Evolutionary conservation across 2,888 invertebrate genomes (phyloP), one percentile per base, ranked within the genome.

Genomic region (Caenorhabditis sp.): DNA sequence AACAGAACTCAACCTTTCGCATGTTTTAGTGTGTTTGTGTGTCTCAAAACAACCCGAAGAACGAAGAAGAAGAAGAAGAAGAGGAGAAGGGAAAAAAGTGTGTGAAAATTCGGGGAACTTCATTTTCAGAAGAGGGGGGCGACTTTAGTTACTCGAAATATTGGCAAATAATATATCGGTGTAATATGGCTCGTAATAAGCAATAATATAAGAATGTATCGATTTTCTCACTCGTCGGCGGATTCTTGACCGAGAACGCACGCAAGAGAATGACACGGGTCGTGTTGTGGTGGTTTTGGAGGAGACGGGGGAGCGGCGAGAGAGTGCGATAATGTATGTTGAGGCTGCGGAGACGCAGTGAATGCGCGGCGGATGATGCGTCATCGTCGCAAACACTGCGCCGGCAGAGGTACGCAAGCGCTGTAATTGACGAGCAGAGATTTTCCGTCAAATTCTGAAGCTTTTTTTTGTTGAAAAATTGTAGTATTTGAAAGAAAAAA

Each of bases 1-100:
- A 63, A 64, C 26, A 69, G 10, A 73, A 73, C 73, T 73, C 73
- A 73, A 73, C 73, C 63, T 73, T 61, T 70, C 58, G 26, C 38
- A 38, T 38, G 38, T 38, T 54, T 51, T 47, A n/a, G n/a, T n/a
- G n/a, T n/a, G n/a, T 31, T 26, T 59, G n/a, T 61, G 49, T 49
- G n/a, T n/a, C n/a, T n/a, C n/a, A n/a, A n/a, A n/a, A n/a, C 47
- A 72, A 59, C 58, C 26, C 26, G 26, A 59, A 59, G 59, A 47
- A 31, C 38, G 38, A 44, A 64, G n/a, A 49, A 64, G 22, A 22
- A 12, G 66, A 31, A 66, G 66, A 66, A 49, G 66, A 51, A 35
- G 22, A 35, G 8, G 19, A 26, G 19, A 28, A 16, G 8, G 16
- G 64, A 31, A 31, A 51, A 66, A 51, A 51, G 38, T 49, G 51